phyloP scores from a whole-genome alignment of 2,797 vertebrate genomes.

The Hemitrygon akajei region DNA sequence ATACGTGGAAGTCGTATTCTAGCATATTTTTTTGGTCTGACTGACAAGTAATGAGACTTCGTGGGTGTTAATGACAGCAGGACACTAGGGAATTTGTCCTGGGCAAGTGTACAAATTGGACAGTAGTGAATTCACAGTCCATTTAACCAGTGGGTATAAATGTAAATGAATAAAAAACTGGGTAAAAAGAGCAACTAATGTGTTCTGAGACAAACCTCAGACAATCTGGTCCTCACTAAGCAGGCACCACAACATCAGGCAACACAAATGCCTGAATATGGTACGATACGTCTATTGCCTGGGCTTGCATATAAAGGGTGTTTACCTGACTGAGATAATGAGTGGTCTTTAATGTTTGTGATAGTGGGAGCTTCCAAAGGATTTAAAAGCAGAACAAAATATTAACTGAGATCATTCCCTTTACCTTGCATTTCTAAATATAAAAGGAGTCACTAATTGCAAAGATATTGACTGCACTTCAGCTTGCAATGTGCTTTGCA shows the following conservation, averaged over 20 bases:
- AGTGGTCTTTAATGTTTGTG: background rate
- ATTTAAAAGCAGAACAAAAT: background rate
- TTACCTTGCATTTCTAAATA: background rate
- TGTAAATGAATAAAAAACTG: no score
- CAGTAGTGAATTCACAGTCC: no score
- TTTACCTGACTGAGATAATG: background rate
- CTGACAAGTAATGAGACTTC: background rate
- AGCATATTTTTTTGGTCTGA: background rate
- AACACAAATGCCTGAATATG: background rate
- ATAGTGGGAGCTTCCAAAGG: background rate
- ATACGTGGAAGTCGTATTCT: background rate
- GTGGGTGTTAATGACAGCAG: background rate
- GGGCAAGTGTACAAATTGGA: no score
- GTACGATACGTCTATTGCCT: no score
- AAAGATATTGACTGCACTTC: background rate
- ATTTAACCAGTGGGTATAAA: no score
- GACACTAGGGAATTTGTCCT: background rate
- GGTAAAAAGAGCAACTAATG: no score
- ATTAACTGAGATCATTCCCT: background rate
- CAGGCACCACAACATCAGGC: background rate
- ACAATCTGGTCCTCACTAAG: background rate
- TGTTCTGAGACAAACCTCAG: no score
- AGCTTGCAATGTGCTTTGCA: slow-evolving; percentile 11
- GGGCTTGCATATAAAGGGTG: background rate
- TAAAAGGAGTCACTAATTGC: background rate